phyloP scores from a whole-genome alignment of 30 jellyfish, hydroid and myxozoan genomes.

The Hydra vulgaris region DNA sequence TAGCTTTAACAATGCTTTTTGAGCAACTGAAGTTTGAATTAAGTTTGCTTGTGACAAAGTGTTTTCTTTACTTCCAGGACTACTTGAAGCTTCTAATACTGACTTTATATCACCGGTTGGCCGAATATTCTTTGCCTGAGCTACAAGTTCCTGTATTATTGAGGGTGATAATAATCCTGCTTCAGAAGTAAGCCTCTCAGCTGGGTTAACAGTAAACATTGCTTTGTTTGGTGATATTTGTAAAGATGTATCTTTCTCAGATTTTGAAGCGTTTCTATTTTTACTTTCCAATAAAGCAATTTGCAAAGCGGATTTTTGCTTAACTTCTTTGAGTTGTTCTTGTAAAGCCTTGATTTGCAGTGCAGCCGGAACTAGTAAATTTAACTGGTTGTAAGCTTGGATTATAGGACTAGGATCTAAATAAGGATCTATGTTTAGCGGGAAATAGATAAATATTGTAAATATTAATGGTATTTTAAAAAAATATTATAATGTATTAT shows the following conservation, averaged over 20 bases:
- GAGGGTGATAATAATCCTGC: neutral
- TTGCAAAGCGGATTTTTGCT: slow-evolving; percentile 3
- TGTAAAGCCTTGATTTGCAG: slow-evolving; percentile 14
- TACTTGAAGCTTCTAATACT: neutral
- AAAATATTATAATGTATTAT: no score
- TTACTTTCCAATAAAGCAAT: neutral
- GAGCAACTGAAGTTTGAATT: neutral
- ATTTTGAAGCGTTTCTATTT: neutral
- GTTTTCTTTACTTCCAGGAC: neutral
- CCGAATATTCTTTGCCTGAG: neutral
- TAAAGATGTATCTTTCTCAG: neutral
- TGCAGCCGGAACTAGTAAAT: slow-evolving; percentile 19
- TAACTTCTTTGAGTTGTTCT: slow-evolving; percentile 15
- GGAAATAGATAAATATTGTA: no score
- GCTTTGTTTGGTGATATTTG: neutral
- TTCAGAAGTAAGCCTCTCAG: neutral
- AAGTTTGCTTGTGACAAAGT: neutral
- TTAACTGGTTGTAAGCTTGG: slow-evolving; percentile 22
- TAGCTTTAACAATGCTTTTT: neutral
- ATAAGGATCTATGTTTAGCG: no score
- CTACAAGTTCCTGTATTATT: neutral
- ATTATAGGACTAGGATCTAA: slow-evolving; percentile 13
- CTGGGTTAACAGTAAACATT: neutral
- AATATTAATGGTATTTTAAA: no score
- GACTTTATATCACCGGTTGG: neutral